Evolutionary conservation across 2,888 invertebrate species (phyloP).

Genomic region (Agriopis marginaria): DNA sequence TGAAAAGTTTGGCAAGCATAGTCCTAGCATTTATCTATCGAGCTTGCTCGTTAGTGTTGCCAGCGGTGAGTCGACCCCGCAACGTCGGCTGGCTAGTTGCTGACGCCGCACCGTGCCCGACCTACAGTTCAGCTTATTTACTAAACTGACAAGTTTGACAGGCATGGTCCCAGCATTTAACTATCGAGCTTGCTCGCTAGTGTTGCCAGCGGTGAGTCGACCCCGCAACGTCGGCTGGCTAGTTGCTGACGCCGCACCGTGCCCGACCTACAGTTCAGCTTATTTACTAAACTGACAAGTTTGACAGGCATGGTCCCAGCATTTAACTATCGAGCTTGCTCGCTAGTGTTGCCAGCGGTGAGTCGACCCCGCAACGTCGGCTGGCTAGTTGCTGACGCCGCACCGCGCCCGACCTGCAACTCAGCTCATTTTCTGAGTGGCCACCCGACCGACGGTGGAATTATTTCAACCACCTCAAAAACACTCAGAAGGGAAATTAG

Average conservation of each 20-base stretch:
- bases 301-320: background rate
- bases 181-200: background rate
- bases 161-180: background rate
- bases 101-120: too few relatives aligned
- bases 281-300: too few relatives aligned
- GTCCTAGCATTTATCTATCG: background rate
- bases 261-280: too few relatives aligned
- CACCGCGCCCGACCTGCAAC: conserved; percentile 56
- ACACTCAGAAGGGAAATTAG: conserved; percentile 57
- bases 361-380: conserved; percentile 47
- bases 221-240: conserved; percentile 34
- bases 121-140: too few relatives aligned
- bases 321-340: background rate
- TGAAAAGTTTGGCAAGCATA: too few relatives aligned
- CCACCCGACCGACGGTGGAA: conserved; percentile 62
- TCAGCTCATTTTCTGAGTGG: conserved; percentile 73
- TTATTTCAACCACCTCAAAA: conserved; percentile 60
- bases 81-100: too few relatives aligned
- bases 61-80: too few relatives aligned
- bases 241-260: too few relatives aligned
- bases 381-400: conserved; percentile 55
- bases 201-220: conserved; percentile 43
- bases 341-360: conserved; percentile 33
- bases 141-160: too few relatives aligned
- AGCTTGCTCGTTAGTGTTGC: background rate